phyloP scores from a whole-genome alignment of 92 coral and sea anemone species.

The Phenganax subtilis region DNA sequence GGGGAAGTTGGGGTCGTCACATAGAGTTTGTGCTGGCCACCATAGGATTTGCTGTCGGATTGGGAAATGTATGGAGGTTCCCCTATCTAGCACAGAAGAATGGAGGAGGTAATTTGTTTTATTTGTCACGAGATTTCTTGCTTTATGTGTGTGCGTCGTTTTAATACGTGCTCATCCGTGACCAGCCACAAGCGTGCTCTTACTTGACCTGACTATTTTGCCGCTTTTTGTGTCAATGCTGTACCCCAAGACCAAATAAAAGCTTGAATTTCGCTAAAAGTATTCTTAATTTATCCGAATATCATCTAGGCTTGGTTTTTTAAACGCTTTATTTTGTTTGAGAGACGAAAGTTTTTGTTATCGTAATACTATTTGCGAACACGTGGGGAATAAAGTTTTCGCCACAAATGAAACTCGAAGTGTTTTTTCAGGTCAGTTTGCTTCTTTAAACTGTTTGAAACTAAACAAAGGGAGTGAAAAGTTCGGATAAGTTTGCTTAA shows the following conservation, averaged over 20 bases:
- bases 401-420: no score
- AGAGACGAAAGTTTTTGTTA: not conserved
- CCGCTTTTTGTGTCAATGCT: no score
- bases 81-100: conserved; percentile 82
- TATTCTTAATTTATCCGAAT: not conserved
- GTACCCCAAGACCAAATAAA: not conserved
- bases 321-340: not conserved
- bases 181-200: not conserved
- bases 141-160: not conserved
- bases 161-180: no score
- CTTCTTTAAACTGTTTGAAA: no score
- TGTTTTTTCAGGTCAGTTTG: no score
- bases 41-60: conserved; percentile 85
- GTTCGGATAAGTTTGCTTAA: no score
- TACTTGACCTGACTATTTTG: no score
- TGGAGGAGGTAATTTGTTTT: conserved; percentile 66
- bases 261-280: not conserved
- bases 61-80: conserved; percentile 88
- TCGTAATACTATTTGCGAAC: not conserved
- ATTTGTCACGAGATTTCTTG: not conserved
- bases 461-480: no score
- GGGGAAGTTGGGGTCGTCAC: conserved; percentile 70
- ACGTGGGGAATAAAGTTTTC: not conserved
- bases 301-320: not conserved
- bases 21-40: conserved; percentile 70